Conservation (phyloP, 2,888 invertebrate genomes). For the Dioctria rufipes region DNA sequence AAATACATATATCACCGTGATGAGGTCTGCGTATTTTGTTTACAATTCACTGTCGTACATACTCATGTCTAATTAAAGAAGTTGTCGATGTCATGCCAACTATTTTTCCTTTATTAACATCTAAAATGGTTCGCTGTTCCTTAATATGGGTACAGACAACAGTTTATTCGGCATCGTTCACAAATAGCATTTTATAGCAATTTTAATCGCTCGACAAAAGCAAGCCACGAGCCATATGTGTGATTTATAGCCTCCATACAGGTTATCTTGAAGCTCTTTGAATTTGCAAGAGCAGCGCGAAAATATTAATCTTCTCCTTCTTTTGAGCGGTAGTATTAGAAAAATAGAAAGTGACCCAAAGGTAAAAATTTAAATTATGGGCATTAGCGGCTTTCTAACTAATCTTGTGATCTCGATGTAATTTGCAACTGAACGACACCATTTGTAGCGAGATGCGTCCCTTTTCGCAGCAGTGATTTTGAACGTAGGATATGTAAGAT, state of each 20-base stretch:
- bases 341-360: conserved; percentile 35
- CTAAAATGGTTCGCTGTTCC: conserved; percentile 15
- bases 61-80: conserved; percentile 11
- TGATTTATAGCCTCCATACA: conserved; percentile 21
- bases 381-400: conserved; percentile 15
- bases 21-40: too few relatives aligned
- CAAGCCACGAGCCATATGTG: conserved; percentile 27
- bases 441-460: background rate
- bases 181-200: too few relatives aligned
- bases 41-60: conserved; percentile 1
- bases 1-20: too few relatives aligned
- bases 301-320: background rate
- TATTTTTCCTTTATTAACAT: conserved; percentile 26
- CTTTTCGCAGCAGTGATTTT: background rate
- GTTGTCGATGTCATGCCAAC: conserved; percentile 13
- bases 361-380: conserved; percentile 41
- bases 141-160: conserved; percentile 22
- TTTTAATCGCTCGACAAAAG: too few relatives aligned
- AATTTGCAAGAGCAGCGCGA: background rate
- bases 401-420: conserved; percentile 26
- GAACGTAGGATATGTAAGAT: background rate
- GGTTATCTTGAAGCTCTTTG: background rate
- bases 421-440: background rate
- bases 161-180: conserved; percentile 27
- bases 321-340: too few relatives aligned